Evolutionary conservation across 2,113 vertebrate genomes (phyloP).

Genomic region (Pseudorectes ferrugineus): DNA sequence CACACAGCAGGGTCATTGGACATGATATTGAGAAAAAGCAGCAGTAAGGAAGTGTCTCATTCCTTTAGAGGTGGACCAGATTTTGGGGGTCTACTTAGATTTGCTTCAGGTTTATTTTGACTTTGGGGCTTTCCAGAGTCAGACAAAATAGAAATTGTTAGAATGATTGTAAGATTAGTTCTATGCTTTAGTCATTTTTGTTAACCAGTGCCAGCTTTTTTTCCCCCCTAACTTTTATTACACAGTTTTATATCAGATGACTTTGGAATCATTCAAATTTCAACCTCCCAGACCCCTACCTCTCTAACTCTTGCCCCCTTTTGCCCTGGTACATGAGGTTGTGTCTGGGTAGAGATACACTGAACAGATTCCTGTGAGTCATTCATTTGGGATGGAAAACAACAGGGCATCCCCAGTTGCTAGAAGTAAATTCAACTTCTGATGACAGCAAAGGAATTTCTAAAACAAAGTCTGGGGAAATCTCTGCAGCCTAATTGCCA

Average conservation of each 20-base stretch:
- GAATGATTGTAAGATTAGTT: not conserved
- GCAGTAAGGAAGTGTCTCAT: not conserved
- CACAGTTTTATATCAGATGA: not conserved
- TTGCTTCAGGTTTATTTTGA: not conserved
- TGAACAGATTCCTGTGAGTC: not conserved
- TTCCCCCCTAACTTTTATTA: not conserved
- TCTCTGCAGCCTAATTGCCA: not conserved
- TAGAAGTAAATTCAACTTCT: not conserved
- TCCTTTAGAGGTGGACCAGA: not conserved
- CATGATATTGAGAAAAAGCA: not conserved
- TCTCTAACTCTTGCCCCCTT: not conserved
- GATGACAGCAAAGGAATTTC: not conserved
- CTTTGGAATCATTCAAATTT: not conserved
- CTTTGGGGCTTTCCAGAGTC: not conserved
- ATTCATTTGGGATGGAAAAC: not conserved
- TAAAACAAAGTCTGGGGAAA: not conserved
- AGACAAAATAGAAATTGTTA: not conserved
- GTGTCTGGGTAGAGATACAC: not conserved
- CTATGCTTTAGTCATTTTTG: not conserved
- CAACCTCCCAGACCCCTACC: rapidly evolving
- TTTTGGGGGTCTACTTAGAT: not conserved
- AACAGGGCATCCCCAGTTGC: not conserved
- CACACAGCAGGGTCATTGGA: not conserved
- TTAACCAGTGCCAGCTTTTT: not conserved
- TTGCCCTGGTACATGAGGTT: rapidly evolving